Conservation (phyloP, 2,797 vertebrate species). For the Catharus ustulatus region DNA sequence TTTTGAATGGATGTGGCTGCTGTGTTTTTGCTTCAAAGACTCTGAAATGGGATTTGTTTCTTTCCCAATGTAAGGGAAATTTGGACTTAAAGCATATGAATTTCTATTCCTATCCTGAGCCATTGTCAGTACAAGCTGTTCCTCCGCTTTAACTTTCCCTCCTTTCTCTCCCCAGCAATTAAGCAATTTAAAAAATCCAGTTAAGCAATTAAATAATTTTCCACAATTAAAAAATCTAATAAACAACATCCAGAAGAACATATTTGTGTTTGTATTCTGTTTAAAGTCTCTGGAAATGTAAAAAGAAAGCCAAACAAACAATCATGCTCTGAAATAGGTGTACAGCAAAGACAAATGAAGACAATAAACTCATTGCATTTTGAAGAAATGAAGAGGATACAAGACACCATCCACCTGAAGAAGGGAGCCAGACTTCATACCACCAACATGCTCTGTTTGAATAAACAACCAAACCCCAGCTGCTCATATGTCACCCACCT, state of each 20-base stretch:
- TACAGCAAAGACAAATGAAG: neutral
- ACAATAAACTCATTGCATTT: neutral
- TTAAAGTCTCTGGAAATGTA: neutral
- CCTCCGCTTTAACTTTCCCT: neutral
- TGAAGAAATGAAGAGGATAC: neutral
- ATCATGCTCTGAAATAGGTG: neutral
- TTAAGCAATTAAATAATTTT: neutral
- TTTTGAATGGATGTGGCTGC: neutral
- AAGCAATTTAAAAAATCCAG: neutral
- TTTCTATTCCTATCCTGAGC: neutral
- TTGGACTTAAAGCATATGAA: neutral
- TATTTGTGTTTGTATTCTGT: neutral
- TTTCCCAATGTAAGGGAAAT: neutral
- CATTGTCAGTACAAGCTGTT: neutral
- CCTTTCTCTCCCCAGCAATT: neutral
- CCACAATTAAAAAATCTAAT: neutral
- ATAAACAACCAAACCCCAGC: neutral
- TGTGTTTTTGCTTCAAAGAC: neutral
- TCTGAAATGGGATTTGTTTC: neutral
- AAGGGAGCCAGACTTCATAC: neutral
- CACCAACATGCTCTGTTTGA: neutral
- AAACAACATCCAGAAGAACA: neutral
- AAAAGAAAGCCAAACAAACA: neutral
- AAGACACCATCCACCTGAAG: neutral
- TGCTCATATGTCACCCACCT: neutral